Base-by-base conservation (phyloP, 2,888 invertebrate species). In the Frankliniella fusca region DNA sequence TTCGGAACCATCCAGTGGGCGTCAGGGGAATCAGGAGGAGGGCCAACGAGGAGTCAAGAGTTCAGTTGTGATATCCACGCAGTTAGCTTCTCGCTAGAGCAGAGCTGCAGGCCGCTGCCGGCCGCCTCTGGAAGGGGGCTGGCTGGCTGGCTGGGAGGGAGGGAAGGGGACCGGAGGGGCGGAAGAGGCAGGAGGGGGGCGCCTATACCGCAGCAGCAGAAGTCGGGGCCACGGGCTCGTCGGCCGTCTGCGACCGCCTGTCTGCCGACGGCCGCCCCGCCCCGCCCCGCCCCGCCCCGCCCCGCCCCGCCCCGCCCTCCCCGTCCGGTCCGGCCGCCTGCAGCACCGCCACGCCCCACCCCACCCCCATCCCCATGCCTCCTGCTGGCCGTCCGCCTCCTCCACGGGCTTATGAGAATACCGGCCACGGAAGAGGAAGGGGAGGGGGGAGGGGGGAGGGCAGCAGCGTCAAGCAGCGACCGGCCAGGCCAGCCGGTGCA, bases 221-320 rank as follows among this genome's bases (percentile, higher is more conserved):
- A 38, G 38, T 38, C 38, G 38, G 38, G 38, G 38, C 38, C 38
- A 38, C 38, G 38, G 38, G 38, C 38, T 38, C 38, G 38, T 18
- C 54, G 54, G 54, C 54, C 61, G 61, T 61, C 61, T 61, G 61
- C 61, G 61, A 61, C 61, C 61, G 61, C 15, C 61, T n/a, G 61
- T 61, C 61, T n/a, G 61, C 54, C 54, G 15, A 12, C 54, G 54
- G 54, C 38, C 38, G 38, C 38, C 38, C 38, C 38, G 38, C 38
- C 38, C 5, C 5, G 3, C 38, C 38, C 18, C 54, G 54, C 54
- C 54, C 11, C 54, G 18, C 18, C 18, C 18, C 54, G 20, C 54
- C 5, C 12, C 54, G 54, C 15, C 54, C 18, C 54, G 38, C 38
- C 38, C 38, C 38, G 38, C 38, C 38, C 5, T 38, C 38, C 38